Evolutionary conservation across 2,797 vertebrate genomes (phyloP).

Genomic region (Rhynchonycteris naso): DNA sequence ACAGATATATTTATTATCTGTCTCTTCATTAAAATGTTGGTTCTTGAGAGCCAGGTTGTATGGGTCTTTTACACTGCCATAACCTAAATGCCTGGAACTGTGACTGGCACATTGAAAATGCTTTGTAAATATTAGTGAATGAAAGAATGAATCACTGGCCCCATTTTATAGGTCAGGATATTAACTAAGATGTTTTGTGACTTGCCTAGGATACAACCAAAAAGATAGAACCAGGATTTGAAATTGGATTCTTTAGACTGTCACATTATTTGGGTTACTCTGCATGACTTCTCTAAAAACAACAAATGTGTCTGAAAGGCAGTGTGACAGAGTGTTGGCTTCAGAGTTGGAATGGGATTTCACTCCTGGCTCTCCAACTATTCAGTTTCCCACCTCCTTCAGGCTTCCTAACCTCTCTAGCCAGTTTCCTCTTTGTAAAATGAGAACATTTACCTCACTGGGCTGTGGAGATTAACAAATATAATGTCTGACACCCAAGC

Average conservation of each 20-base stretch:
- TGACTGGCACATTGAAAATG: not conserved
- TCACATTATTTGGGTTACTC: not conserved
- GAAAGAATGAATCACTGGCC: not conserved
- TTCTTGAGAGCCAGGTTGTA: not conserved
- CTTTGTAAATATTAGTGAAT: not conserved
- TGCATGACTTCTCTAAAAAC: not conserved
- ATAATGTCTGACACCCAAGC: not conserved
- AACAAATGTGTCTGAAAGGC: not conserved
- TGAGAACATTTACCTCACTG: not conserved
- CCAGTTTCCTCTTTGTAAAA: not conserved
- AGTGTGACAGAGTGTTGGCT: not conserved
- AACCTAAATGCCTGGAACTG: not conserved
- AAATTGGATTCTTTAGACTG: not conserved
- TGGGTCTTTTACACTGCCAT: not conserved
- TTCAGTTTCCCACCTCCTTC: not conserved
- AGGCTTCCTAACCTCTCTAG: not conserved
- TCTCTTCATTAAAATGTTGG: not conserved
- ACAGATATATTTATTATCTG: not conserved
- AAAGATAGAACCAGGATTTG: not conserved
- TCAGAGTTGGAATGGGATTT: conserved; percentile 30
- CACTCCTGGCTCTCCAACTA: not conserved
- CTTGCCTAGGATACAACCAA: not conserved
- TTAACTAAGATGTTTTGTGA: not conserved
- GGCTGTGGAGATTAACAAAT: not conserved
- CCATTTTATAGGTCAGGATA: not conserved